Evolutionary conservation across 1,140 invertebrate species (phyloP).

Genomic region (Macrosteles quadrilineatus): DNA sequence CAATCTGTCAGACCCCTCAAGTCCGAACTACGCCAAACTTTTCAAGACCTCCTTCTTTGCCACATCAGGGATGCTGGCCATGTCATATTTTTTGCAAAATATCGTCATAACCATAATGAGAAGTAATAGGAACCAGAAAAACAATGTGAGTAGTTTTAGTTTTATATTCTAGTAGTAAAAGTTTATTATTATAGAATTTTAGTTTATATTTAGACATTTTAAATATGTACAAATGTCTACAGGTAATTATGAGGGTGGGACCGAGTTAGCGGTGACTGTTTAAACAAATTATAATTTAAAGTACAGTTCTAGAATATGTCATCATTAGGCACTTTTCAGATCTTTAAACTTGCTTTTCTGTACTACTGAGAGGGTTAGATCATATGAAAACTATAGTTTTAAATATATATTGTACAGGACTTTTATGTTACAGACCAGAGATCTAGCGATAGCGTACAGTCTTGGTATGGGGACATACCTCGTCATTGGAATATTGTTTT

Average conservation of each 20-base stretch:
- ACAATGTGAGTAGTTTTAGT: constrained; percentile 73
- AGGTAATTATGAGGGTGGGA: no score
- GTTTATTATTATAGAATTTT: background rate
- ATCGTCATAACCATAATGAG: constrained; percentile 85
- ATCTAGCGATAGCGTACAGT: constrained; percentile 81
- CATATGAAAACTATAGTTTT: no score
- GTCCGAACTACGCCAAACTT: constrained; percentile 53
- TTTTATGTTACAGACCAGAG: constrained; percentile 70
- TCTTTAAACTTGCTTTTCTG: no score
- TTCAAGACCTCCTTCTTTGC: constrained; percentile 71
- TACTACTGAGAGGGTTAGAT: no score
- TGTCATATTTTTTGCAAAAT: constrained; percentile 93
- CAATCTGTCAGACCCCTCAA: constrained; percentile 52
- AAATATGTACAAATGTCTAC: no score
- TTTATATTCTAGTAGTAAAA: no score
- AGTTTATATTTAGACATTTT: background rate
- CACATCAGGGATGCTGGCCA: constrained; percentile 79
- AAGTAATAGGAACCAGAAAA: constrained; percentile 79
- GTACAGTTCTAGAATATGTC: no score
- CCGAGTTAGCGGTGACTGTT: no score
- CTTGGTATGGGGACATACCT: constrained; percentile 84
- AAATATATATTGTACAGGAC: no score
- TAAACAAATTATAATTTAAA: no score
- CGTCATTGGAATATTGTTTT: constrained; percentile 79
- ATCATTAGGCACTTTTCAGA: no score